These are phyloP conservation scores for Conus betulinus DNA, from an alignment of 1,140 invertebrate genomes.

Conservation along the genomic window DNA sequence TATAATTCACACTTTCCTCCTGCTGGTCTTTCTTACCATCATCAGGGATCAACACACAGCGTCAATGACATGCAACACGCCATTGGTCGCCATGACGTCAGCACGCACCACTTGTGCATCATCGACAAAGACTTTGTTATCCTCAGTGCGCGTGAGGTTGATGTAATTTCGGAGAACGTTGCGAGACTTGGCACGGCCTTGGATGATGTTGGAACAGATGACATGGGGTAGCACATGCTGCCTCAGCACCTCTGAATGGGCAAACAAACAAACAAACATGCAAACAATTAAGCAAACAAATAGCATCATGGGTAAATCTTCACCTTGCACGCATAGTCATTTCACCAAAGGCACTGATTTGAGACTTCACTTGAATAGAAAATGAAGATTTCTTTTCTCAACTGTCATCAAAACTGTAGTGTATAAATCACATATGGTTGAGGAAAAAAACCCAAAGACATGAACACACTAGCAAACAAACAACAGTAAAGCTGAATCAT, in stretches of 20 bases:
- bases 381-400: too few relatives aligned
- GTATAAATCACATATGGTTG: too few relatives aligned
- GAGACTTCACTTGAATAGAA: too few relatives aligned
- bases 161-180: constrained; percentile 79
- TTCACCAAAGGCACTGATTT: too few relatives aligned
- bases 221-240: constrained; percentile 82
- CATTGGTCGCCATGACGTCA: constrained; percentile 79
- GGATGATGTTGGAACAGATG: constrained; percentile 80
- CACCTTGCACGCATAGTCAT: too few relatives aligned
- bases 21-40: constrained; percentile 69
- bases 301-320: background rate
- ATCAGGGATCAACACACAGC: constrained; percentile 78
- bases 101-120: constrained; percentile 74
- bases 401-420: too few relatives aligned
- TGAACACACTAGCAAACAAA: too few relatives aligned
- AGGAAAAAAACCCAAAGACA: too few relatives aligned
- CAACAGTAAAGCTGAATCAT: too few relatives aligned
- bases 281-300: too few relatives aligned
- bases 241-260: constrained; percentile 78
- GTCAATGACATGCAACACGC: constrained; percentile 79
- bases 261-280: too few relatives aligned
- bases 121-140: constrained; percentile 77
- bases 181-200: constrained; percentile 75
- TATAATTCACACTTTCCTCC: background rate
- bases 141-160: constrained; percentile 77